Evolutionary conservation across 1,140 invertebrate species (phyloP), one percentile per base, ranked within the genome.

Genomic region (Thaumetopoea pityocampa): DNA sequence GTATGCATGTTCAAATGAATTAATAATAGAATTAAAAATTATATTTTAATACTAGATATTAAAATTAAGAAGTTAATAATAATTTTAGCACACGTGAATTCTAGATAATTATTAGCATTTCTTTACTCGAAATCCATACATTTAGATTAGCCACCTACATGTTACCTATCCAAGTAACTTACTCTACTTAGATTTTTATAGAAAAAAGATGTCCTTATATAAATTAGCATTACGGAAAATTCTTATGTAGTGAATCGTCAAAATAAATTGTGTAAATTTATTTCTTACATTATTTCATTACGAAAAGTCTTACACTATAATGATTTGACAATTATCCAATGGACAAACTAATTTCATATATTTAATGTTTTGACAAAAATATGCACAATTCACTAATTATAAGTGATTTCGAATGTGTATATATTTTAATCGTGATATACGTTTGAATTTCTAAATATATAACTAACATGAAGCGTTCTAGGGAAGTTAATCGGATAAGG

Each of bases 241-340:
- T 69, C 54, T 56, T 57, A 65, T 78, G 72, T 74, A 70, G 65
- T 64, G 54, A 61, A 56, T 56, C 51, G 29, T 67, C 55, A 47
- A 53, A 82, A 82, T 82, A 82, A 82, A 82, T 67, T 70, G 51
- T 79, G 65, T 72, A 67, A 77, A 79, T 53, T 57, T 58, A 57
- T 48, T 42, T 54, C 56, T 60, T 46, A 60, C 45, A 67, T 76
- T 77, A 68, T 78, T 81, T 72, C 42, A 67, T 65, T 54, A 32
- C 24, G 27, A 32, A 41, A 12, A n/a, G n/a, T n/a, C 37, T 41
- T 41, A 58, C 19, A 51, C 48, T 60, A 60, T 38, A 14, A 38
- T 52, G 43, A 34, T 34, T 27, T 60, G 36, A 51, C 36, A 47
- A 42, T 36, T 55, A 47, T 27, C 10, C 40, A 57, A 61, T 60